A percentile compares a stretch with the other conserved stretches of the same genome.
phyloP scores from a whole-genome alignment of 1,140 invertebrate genomes.

The Meteorus sp. region DNA sequence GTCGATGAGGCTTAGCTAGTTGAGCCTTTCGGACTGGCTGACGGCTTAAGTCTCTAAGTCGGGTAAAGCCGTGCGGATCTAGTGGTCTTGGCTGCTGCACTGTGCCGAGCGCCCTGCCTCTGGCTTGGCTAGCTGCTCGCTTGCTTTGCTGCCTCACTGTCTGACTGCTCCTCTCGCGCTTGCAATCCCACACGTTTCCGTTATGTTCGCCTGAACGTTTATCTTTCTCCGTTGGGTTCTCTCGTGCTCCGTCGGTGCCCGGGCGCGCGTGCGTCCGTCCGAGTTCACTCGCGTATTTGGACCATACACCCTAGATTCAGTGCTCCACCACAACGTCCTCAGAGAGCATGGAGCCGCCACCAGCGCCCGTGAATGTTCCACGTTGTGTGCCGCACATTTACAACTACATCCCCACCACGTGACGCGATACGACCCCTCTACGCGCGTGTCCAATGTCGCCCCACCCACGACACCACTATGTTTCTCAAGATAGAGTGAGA shows the following conservation, averaged over 20 bases:
- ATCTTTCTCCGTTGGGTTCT: too few relatives aligned
- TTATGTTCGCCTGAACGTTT: too few relatives aligned
- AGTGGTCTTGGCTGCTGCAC: constrained; percentile 51
- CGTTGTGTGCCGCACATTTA: too few relatives aligned
- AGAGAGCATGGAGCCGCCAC: too few relatives aligned
- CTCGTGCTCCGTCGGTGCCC: neutral
- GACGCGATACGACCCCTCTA: neutral
- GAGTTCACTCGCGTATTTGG: constrained; percentile 16
- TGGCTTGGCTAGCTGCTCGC: constrained; percentile 39
- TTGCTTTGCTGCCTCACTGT: constrained; percentile 57
- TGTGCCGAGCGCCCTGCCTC: constrained; percentile 30
- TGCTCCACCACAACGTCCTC: neutral
- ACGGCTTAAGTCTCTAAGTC: constrained; percentile 58
- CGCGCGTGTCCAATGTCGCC: constrained; percentile 1
- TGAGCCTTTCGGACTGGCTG: constrained; percentile 57
- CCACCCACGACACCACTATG: too few relatives aligned
- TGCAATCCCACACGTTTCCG: constrained; percentile 22
- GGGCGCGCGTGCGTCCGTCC: constrained; percentile 26
- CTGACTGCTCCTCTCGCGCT: constrained; percentile 51
- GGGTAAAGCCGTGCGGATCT: constrained; percentile 53
- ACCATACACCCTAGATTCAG: neutral
- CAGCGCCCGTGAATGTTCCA: too few relatives aligned
- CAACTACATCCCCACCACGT: too few relatives aligned
- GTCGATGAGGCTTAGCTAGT: constrained; percentile 50
- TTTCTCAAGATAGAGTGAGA: too few relatives aligned